Evolutionary conservation across 2,888 invertebrate genomes (phyloP), one percentile per base, ranked within the genome.

Genomic region (Metacarcinus magister): DNA sequence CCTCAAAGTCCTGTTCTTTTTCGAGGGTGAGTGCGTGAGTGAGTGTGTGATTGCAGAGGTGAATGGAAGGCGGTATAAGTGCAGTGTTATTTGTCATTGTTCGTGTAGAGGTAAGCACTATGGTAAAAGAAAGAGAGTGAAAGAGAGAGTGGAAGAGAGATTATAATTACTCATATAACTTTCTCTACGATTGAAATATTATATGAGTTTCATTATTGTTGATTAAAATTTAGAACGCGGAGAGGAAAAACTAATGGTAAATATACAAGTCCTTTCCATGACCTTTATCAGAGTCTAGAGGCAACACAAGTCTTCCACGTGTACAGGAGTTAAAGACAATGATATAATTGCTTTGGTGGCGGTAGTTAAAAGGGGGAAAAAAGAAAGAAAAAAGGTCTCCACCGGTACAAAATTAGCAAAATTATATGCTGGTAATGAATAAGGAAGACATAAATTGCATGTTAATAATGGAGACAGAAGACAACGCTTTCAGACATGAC

Each of bases 401-500:
- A 19, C n/a, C n/a, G n/a, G 16, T 67, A 67, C 67, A 23, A 16
- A n/a, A 67, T n/a, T 67, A 67, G 67, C 67, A 67, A 89, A 44
- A 89, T 39, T 43, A 89, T 13, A 89, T n/a, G 44, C 28, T 89
- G 39, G 39, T 89, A 89, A 44, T 39, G 39, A 89, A 89, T 44
- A 89, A n/a, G 44, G 89, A 89, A 89, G 44, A n/a, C 89, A 32
- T 89, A 43, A 89, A 32, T 44, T 89, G n/a, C 39, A n/a, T 44
- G 39, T 89, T 44, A 1, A 16, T 23, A 39, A 89, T 89, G 44
- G 32, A 89, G 39, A 89, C 89, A 23, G 67, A 67, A 5, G 67
- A 16, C 23, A 16, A 1, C 23, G n/a, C n/a, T 67, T 67, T 67
- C 0, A 19, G 19, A 16, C 23, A 23, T 23, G 67, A 67, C 67